Evolutionary conservation across 2,888 invertebrate genomes (phyloP).

Genomic region (Halictus ligatus): DNA sequence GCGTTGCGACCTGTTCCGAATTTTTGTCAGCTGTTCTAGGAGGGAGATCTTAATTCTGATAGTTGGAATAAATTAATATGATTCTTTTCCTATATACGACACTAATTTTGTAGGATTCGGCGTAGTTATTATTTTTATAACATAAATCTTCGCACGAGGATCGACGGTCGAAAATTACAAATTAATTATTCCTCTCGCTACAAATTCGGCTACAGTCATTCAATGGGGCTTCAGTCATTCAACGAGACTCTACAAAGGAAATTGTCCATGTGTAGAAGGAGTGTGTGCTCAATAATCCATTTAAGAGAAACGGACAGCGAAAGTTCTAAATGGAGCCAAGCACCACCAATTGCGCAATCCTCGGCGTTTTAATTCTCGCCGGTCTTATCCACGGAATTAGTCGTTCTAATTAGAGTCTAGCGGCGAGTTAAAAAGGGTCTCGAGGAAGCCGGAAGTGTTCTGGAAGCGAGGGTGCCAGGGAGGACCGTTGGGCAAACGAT

Average conservation of each 20-base stretch:
- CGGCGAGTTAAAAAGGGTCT: constrained; percentile 20
- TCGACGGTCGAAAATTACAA: no score
- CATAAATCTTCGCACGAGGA: no score
- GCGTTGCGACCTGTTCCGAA: no score
- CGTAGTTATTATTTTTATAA: no score
- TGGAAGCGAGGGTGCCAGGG: constrained; percentile 2
- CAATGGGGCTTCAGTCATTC: no score
- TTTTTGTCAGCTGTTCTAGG: no score
- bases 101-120: no score
- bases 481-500: constrained; percentile 38
- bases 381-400: constrained; percentile 50
- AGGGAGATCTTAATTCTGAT: no score
- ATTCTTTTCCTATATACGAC: no score
- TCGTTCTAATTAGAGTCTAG: constrained; percentile 49
- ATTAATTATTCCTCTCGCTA: not conserved
- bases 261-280: not conserved
- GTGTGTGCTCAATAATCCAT: not conserved
- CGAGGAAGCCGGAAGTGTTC: constrained; percentile 36
- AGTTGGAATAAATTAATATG: no score
- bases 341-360: not conserved
- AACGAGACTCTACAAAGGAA: not conserved
- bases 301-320: not conserved
- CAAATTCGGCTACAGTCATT: not conserved
- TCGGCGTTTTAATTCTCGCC: constrained; percentile 46
- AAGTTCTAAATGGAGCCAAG: constrained; percentile 1